Percentiles rank a stretch among this genome's conserved stretches.
Conservation (phyloP, 2,113 vertebrate species). For the Crotalus helleri region DNA sequence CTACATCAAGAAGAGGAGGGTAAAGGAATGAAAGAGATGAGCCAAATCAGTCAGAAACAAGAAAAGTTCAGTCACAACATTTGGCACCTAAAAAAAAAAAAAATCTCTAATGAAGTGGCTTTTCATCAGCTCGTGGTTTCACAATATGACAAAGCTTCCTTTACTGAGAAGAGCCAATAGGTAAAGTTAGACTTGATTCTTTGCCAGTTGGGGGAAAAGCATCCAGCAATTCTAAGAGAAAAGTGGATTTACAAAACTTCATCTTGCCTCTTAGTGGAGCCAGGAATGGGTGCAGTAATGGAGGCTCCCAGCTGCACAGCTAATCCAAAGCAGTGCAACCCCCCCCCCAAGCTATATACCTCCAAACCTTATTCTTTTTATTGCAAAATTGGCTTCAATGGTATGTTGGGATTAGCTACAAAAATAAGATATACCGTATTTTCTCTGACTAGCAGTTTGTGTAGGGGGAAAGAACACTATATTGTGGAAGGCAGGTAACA, state of each 20-base stretch:
- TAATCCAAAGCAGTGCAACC: neutral
- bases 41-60: neutral
- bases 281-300: neutral
- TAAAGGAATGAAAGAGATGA: neutral
- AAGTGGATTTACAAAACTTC: neutral
- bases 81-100: neutral
- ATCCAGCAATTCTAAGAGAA: neutral
- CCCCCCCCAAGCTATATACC: too few relatives aligned
- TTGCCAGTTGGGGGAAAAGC: neutral
- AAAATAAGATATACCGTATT: neutral
- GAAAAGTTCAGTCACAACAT: neutral
- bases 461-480: neutral
- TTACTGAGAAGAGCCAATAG: neutral
- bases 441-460: neutral
- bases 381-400: neutral
- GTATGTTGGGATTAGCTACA: neutral
- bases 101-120: neutral
- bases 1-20: neutral
- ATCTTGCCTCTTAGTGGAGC: neutral
- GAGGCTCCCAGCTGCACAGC: neutral
- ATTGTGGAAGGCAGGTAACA: neutral
- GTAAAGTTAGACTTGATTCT: neutral
- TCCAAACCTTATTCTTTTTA: neutral
- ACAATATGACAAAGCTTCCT: neutral
- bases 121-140: neutral